A percentile compares a stretch with the other conserved stretches of the same genome.
Conservation (phyloP, 2,113 vertebrate species). For the Oncorhynchus kisutch region DNA sequence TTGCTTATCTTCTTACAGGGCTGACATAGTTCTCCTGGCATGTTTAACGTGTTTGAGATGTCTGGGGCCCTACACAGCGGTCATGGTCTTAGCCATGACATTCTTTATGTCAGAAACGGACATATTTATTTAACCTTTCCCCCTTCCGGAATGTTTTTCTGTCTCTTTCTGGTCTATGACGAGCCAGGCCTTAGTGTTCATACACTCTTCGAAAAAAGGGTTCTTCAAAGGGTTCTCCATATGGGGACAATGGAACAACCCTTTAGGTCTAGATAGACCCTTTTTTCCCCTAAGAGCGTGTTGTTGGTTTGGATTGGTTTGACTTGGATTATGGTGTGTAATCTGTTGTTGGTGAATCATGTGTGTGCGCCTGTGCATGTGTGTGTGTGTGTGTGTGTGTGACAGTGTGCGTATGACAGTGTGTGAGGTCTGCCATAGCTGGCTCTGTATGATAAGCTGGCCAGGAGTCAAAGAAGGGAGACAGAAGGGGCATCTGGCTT, state of each 20-base stretch:
- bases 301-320: no score
- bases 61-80: background rate
- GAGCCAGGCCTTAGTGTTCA: no score
- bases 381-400: background rate
- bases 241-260: no score
- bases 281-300: no score
- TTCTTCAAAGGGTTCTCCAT: no score
- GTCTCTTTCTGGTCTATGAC: background rate
- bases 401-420: background rate
- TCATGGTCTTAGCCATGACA: background rate
- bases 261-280: no score
- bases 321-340: background rate
- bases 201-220: no score
- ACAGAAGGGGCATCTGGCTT: conserved; percentile 25
- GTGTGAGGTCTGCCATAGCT: background rate
- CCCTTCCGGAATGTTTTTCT: background rate
- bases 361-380: background rate
- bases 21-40: background rate
- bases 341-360: background rate
- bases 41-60: background rate
- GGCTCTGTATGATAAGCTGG: conserved; percentile 7
- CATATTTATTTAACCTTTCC: background rate
- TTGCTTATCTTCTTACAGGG: background rate
- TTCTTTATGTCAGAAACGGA: background rate
- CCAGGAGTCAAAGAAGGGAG: conserved; percentile 9